A percentile compares a stretch with the other conserved stretches of the same genome.
Conservation (phyloP, 2,113 vertebrate species). For the Hassar affinis region DNA sequence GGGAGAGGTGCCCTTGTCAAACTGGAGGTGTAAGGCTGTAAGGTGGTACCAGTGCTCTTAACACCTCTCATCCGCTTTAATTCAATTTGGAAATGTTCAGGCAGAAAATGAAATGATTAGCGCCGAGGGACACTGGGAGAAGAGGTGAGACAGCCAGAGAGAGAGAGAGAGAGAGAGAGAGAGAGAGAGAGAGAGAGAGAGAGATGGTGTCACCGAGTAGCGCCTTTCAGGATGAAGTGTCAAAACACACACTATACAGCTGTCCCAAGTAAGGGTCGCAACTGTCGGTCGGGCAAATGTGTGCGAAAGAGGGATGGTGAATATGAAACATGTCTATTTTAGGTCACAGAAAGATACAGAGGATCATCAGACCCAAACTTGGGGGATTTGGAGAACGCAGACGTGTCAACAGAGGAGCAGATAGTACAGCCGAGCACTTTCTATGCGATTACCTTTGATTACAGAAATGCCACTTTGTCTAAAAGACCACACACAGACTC, state of each 20-base stretch:
- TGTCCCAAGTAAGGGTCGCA: conserved; percentile 61
- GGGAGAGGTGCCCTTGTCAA: conserved; percentile 67
- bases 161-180: conserved; percentile 49
- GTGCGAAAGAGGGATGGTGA: neutral
- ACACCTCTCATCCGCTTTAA: conserved; percentile 73
- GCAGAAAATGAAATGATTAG: conserved; percentile 84
- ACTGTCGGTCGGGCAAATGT: neutral
- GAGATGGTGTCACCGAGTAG: conserved; percentile 69
- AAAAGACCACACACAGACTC: conserved; percentile 30
- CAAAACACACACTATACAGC: conserved; percentile 76
- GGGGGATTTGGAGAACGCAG: neutral
- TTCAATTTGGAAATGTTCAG: conserved; percentile 81
- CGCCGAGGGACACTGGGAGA: conserved; percentile 63
- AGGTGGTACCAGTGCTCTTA: conserved; percentile 75
- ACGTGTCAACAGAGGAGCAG: conserved; percentile 23
- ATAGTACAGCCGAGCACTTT: neutral
- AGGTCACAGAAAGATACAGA: conserved; percentile 29
- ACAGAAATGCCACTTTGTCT: conserved; percentile 35
- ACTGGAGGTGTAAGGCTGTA: conserved; percentile 65
- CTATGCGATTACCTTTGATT: conserved; percentile 11
- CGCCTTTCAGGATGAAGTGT: conserved; percentile 73
- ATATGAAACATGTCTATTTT: conserved; percentile 40
- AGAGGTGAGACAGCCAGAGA: conserved; percentile 58
- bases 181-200: conserved; percentile 42
- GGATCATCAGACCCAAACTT: conserved; percentile 17